These are phyloP conservation scores for Chironomus riparius DNA, from an alignment of 2,888 invertebrate species.

Conservation along the genomic window DNA sequence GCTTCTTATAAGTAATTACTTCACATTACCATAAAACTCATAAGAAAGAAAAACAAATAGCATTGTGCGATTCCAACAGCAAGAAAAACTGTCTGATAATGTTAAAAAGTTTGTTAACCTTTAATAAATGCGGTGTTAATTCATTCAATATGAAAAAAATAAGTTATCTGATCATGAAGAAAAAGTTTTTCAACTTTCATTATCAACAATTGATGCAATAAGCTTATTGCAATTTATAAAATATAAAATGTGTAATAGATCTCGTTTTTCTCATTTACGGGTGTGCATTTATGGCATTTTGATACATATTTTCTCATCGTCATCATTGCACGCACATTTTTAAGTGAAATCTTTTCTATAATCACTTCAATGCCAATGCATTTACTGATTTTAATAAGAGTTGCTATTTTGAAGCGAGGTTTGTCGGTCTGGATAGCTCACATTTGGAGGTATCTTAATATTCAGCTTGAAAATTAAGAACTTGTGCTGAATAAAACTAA, in stretches of 20 bases:
- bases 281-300: slow-evolving; percentile 14
- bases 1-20: slow-evolving; percentile 2
- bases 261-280: neutral
- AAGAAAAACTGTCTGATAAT: no score
- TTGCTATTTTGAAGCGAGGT: no score
- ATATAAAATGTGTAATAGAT: slow-evolving; percentile 1
- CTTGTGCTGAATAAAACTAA: no score
- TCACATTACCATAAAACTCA: slow-evolving; percentile 2
- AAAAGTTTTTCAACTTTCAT: slow-evolving; percentile 4
- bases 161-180: no score
- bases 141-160: neutral
- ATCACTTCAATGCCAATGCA: neutral
- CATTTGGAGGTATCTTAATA: no score
- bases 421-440: no score
- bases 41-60: slow-evolving; percentile 11
- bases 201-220: slow-evolving; percentile 15
- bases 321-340: neutral
- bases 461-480: no score
- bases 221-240: neutral
- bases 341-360: neutral
- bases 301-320: slow-evolving; percentile 5
- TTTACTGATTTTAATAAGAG: neutral
- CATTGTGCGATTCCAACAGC: no score
- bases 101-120: slow-evolving; percentile 11
- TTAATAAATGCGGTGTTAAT: neutral